These are phyloP conservation scores for Temnothorax unifasciatus DNA, from an alignment of 2,888 invertebrate genomes.

Conservation along the genomic window DNA sequence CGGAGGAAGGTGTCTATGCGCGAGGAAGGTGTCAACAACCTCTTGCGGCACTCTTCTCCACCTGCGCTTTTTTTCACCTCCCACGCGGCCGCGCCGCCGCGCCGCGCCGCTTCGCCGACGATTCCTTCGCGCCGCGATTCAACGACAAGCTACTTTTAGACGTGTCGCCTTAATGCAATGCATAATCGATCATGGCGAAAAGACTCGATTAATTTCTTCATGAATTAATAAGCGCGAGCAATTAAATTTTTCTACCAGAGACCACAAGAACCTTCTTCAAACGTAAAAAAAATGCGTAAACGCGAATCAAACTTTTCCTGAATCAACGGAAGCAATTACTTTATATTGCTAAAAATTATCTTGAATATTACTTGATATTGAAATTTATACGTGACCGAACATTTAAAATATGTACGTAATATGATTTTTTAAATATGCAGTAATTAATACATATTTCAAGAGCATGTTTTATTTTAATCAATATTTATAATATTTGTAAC, in stretches of 20 bases:
- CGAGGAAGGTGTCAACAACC: constrained; percentile 75
- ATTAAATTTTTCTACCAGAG: background rate
- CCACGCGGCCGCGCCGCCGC: constrained; percentile 16
- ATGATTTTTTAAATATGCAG: background rate
- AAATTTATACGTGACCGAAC: background rate
- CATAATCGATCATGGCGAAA: constrained; percentile 13
- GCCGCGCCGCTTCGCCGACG: background rate
- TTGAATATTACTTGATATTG: background rate
- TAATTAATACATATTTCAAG: background rate
- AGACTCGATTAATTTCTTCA: background rate
- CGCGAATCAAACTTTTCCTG: background rate
- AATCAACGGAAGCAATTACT: background rate
- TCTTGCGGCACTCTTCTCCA: constrained; percentile 66
- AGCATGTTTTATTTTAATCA: background rate
- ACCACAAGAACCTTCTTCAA: background rate
- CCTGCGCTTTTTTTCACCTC: constrained; percentile 59
- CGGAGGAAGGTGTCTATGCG: constrained; percentile 37
- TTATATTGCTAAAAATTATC: background rate
- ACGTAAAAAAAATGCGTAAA: background rate
- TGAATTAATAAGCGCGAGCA: background rate
- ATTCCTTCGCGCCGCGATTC: constrained; percentile 40
- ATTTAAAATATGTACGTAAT: background rate
- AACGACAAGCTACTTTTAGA: constrained; percentile 43
- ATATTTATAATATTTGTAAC: background rate
- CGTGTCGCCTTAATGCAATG: constrained; percentile 5